These are phyloP conservation scores for Oxyruncus cristatus DNA, from an alignment of 2,113 vertebrate species.

Conservation along the genomic window DNA sequence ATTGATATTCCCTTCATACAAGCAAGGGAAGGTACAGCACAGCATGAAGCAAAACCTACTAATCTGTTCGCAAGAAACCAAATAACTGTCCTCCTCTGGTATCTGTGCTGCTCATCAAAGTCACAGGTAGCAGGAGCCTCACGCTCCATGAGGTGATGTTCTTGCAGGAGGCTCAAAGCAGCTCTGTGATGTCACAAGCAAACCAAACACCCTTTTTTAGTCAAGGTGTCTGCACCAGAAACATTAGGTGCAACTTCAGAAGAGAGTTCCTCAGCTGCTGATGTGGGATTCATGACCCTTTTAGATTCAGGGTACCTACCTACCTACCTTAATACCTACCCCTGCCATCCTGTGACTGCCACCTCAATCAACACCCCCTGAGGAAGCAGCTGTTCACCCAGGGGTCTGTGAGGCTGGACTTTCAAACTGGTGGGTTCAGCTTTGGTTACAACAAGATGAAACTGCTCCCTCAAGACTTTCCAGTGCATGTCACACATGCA, in stretches of 20 bases:
- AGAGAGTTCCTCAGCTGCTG: neutral
- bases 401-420: neutral
- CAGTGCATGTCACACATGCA: neutral
- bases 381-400: neutral
- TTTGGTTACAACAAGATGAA: neutral
- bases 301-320: neutral
- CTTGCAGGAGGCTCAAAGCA: neutral
- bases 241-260: neutral
- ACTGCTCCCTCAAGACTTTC: neutral
- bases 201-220: neutral
- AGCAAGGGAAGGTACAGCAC: neutral
- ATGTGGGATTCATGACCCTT: neutral
- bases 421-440: neutral
- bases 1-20: neutral
- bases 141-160: neutral
- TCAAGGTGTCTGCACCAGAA: neutral
- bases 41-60: neutral
- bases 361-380: neutral
- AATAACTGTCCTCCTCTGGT: neutral
- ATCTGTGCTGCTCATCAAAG: neutral
- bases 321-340: neutral
- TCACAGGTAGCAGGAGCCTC: neutral
- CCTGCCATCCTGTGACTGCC: neutral
- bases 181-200: rapidly evolving
- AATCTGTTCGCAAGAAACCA: neutral